Evolutionary conservation across 2,888 invertebrate genomes (phyloP).

Genomic region (Seira ritae): DNA sequence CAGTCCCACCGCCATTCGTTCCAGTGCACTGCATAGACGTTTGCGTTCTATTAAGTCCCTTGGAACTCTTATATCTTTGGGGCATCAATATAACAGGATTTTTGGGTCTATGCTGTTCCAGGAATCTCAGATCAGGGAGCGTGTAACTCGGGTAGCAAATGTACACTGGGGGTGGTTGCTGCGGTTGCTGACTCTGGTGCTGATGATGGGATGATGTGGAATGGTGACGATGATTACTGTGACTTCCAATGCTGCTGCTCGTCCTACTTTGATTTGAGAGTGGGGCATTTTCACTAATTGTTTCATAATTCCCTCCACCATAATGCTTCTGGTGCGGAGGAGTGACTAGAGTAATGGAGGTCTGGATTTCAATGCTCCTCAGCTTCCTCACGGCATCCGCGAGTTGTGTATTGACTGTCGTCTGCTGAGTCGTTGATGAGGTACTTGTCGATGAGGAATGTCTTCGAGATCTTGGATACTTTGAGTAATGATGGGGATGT

Average conservation of each 20-base stretch:
- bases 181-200: conserved; percentile 23
- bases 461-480: conserved; percentile 46
- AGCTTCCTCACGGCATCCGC: conserved; percentile 68
- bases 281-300: conserved; percentile 30
- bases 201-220: conserved; percentile 17
- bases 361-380: conserved; percentile 70
- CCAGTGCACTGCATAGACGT: conserved; percentile 59
- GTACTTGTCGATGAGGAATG: conserved; percentile 42
- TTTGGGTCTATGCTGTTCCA: conserved; percentile 77
- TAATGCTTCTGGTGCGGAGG: conserved; percentile 36
- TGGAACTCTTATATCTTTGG: conserved; percentile 77
- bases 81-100: conserved; percentile 83
- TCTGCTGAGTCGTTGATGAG: conserved; percentile 36
- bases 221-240: conserved; percentile 30
- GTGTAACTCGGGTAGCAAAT: conserved; percentile 94
- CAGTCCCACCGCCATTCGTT: conserved; percentile 72
- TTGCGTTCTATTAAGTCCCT: conserved; percentile 51
- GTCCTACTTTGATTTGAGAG: conserved; percentile 21
- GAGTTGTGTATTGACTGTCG: conserved; percentile 64
- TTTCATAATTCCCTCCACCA: conserved; percentile 24
- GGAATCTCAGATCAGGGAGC: conserved; percentile 90
- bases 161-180: conserved; percentile 81
- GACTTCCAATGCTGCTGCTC: conserved; percentile 41
- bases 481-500: conserved; percentile 27
- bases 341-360: conserved; percentile 61